Percentiles rank a stretch among this genome's conserved stretches.
Conservation (phyloP, 2,797 vertebrate genomes). For the Enteromius paludinosus region DNA sequence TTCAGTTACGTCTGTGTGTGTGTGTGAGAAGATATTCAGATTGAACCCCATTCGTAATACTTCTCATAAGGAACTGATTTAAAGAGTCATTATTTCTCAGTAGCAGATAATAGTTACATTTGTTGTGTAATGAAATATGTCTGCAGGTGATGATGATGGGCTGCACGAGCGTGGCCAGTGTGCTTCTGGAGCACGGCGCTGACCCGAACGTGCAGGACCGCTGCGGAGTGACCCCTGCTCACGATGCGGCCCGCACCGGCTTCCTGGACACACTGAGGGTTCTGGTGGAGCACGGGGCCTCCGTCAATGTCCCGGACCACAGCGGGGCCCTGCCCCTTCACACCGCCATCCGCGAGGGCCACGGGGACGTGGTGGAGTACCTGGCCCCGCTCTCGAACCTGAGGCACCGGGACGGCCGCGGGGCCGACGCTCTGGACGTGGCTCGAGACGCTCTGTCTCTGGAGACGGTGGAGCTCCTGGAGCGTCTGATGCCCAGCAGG, state of each 20-base stretch:
- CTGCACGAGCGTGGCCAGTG: conserved; percentile 77
- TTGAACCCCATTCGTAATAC: not conserved
- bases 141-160: conserved; percentile 94
- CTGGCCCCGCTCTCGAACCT: conserved; percentile 83
- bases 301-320: conserved; percentile 80
- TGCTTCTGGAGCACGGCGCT: conserved; percentile 88
- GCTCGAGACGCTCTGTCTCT: conserved; percentile 73
- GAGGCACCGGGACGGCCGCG: conserved; percentile 77
- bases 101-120: no score
- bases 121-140: not conserved
- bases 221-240: conserved; percentile 82
- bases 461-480: conserved; percentile 73
- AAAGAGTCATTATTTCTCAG: no score
- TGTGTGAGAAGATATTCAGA: not conserved
- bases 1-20: not conserved
- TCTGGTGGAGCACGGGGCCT: conserved; percentile 84
- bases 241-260: conserved; percentile 88
- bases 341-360: conserved; percentile 83
- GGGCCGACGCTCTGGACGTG: conserved; percentile 82
- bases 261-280: conserved; percentile 87
- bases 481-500: conserved; percentile 56
- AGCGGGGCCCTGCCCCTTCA: conserved; percentile 86
- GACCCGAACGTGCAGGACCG: conserved; percentile 86
- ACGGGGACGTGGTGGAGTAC: conserved; percentile 81
- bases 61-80: not conserved